Evolutionary conservation across 2,888 invertebrate species (phyloP).

Genomic region (Macaria notata): DNA sequence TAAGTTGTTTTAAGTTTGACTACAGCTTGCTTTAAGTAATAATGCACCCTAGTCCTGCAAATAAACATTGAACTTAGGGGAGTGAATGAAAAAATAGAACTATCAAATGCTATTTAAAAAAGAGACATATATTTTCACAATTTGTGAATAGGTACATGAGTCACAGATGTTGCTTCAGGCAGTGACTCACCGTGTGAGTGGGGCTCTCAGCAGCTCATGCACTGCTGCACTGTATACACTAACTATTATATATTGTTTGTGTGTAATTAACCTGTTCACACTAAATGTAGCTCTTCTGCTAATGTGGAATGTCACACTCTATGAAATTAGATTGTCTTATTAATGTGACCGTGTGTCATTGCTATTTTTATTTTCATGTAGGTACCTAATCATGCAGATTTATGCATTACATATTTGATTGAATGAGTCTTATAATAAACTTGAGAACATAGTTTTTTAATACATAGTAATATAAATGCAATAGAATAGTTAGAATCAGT

Average conservation of each 20-base stretch:
- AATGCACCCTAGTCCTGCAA: no score
- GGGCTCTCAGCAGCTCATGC: not conserved
- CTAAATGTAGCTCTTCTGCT: slow-evolving; percentile 1
- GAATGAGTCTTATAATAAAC: no score
- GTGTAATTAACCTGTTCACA: not conserved
- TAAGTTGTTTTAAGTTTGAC: no score
- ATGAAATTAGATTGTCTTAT: not conserved
- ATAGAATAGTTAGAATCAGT: no score
- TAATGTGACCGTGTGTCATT: not conserved
- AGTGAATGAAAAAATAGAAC: no score
- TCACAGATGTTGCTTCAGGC: not conserved
- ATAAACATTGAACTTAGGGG: no score
- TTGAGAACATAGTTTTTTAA: no score
- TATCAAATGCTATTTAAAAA: no score
- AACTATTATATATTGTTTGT: not conserved
- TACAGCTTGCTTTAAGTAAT: no score
- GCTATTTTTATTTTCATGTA: not conserved
- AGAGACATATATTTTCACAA: no score
- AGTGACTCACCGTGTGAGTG: slow-evolving; percentile 5
- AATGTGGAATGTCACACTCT: not conserved
- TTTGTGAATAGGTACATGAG: not conserved
- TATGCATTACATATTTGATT: slow-evolving; percentile 6
- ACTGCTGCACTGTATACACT: not conserved
- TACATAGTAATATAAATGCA: no score
- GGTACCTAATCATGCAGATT: no score